A percentile compares a stretch with the other conserved stretches of the same genome.
These are phyloP conservation scores for Sinella curviseta DNA, from an alignment of 1,140 invertebrate species.

Conservation along the genomic window DNA sequence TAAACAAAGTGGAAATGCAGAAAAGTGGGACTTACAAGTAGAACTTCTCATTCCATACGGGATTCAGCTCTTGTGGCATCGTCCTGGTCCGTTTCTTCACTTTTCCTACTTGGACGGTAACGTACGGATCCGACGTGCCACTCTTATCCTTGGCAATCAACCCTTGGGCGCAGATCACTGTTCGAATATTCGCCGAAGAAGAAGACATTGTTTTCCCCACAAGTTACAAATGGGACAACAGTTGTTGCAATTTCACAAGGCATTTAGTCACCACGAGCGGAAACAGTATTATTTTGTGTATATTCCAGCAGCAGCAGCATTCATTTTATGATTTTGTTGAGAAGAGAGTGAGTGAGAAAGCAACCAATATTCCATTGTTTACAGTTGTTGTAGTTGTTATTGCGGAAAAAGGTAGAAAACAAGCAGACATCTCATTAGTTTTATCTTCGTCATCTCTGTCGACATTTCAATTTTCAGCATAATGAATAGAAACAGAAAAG, in stretches of 20 bases:
- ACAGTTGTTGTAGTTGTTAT: background rate
- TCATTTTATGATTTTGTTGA: too few species aligned
- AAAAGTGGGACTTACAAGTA: constrained; percentile 86
- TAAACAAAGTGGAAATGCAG: background rate
- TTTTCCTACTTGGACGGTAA: constrained; percentile 99
- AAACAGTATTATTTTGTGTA: too few species aligned
- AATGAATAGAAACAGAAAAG: background rate
- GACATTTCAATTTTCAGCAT: constrained; percentile 28
- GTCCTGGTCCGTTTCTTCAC: constrained; percentile 98
- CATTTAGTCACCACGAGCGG: too few species aligned
- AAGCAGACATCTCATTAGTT: constrained; percentile 38
- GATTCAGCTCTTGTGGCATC: constrained; percentile 98
- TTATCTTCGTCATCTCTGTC: constrained; percentile 34
- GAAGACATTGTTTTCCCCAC: too few species aligned
- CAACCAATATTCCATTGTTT: too few species aligned
- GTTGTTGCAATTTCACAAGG: too few species aligned
- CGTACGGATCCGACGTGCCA: constrained; percentile 99
- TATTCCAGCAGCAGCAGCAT: too few species aligned
- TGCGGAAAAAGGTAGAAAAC: constrained; percentile 22
- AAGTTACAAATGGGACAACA: too few species aligned
- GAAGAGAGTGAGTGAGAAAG: too few species aligned
- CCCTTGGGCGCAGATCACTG: constrained; percentile 99
- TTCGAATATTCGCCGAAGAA: too few species aligned
- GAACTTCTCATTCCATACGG: constrained; percentile 99
- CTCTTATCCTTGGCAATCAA: constrained; percentile 99